Base-by-base conservation (phyloP, 2,888 invertebrate genomes). In the Melitaea athalia region DNA sequence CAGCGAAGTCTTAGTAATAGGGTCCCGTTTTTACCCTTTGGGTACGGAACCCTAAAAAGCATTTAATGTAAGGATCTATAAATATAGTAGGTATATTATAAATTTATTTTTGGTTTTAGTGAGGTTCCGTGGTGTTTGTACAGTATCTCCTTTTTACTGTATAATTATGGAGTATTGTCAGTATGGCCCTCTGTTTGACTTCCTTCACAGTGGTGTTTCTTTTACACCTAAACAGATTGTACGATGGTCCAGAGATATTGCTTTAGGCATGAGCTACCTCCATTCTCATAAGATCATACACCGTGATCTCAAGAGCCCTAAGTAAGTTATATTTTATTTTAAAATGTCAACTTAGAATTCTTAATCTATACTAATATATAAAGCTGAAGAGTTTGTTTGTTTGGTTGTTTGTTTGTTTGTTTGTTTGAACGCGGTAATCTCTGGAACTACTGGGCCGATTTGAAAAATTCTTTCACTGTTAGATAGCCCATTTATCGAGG, bases 141-240 rank as follows among this genome's bases (percentile, higher is more conserved):
- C 97, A 0, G 96, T 97, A 83, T 95, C 97, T 7, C 98, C 98
- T 0, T 97, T 97, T 79, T 98, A 96, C 84, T 98, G 98, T 85
- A 97, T 99, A 75, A 95, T 99, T 66, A 99, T 99, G 99, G 99
- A 99, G 85, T 99, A 95, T 88, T 99, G 99, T 85, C 97, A 98
- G 3, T 97, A 97, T 80, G 99, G 99, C 3, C 97, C 99, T 31
- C 93, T 99, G 55, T 99, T 97, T 87, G 97, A 98, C 85, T 95
- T 98, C 80, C 94, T 99, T 65, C 95, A 95, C 77, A 96, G 96
- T 77, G 97, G 97, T 43, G 95, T 96, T 78, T 94, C 95, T 76
- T 96, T 99, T 77, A 95, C 97, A 62, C 98, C 98, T n/a, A 93
- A 94, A 63, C 95, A 97, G 81, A 95, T 99, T 67, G 95, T 98